Evolutionary conservation across 2,888 invertebrate species (phyloP).

Genomic region (Aphelenchoides bicaudatus): DNA sequence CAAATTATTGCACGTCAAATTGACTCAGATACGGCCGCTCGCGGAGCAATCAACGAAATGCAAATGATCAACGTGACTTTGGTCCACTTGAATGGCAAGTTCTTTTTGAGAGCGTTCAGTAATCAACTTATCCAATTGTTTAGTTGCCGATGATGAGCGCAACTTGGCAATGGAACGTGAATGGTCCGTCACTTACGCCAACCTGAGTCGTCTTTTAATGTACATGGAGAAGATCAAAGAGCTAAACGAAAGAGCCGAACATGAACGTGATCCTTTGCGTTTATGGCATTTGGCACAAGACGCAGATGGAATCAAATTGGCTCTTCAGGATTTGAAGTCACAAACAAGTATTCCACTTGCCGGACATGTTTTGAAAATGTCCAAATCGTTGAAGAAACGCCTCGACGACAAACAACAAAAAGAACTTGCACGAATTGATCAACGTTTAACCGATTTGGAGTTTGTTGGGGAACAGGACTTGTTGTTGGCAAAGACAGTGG

Average conservation of each 20-base stretch:
- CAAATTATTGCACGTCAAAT: constrained; percentile 38
- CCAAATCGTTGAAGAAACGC: neutral
- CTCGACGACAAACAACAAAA: constrained; percentile 1
- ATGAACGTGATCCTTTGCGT: constrained; percentile 10
- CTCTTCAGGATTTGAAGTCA: neutral
- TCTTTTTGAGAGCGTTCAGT: neutral
- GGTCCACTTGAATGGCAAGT: constrained; percentile 13
- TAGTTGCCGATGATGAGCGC: constrained; percentile 12
- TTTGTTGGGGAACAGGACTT: constrained; percentile 47
- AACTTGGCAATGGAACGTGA: neutral
- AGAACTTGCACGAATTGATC: constrained; percentile 16
- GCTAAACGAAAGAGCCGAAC: constrained; percentile 15
- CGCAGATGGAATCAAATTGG: constrained; percentile 15
- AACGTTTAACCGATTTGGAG: constrained; percentile 39
- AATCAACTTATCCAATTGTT: neutral
- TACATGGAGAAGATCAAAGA: constrained; percentile 15
- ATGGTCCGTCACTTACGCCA: constrained; percentile 16
- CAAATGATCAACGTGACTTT: constrained; percentile 34
- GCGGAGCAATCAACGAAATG: constrained; percentile 44
- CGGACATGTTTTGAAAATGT: neutral
- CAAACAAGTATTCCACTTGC: neutral
- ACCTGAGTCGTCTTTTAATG: constrained; percentile 7
- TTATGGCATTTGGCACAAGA: constrained; percentile 8
- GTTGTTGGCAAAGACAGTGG: constrained; percentile 38
- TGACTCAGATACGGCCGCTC: constrained; percentile 41